These are phyloP conservation scores for Chrysina gloriosa DNA, from an alignment of 2,888 invertebrate species.

Conservation along the genomic window DNA sequence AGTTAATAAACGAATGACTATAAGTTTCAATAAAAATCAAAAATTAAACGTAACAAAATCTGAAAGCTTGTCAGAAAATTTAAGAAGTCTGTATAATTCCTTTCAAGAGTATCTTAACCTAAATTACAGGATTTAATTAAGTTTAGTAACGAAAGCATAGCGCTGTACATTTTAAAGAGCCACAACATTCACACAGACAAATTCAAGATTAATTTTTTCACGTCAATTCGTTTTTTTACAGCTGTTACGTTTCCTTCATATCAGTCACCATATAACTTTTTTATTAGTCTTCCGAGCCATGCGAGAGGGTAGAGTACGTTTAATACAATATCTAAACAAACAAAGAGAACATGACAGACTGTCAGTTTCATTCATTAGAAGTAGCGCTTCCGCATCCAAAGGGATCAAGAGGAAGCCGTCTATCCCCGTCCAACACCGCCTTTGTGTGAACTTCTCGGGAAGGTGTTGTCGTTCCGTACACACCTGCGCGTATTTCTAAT, in stretches of 20 bases:
- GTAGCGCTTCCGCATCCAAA: constrained; percentile 28
- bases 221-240: not conserved
- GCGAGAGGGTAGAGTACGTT: not conserved
- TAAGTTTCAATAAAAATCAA: too few species aligned
- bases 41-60: too few species aligned
- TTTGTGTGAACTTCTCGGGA: constrained; percentile 23
- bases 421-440: constrained; percentile 5
- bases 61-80: too few species aligned
- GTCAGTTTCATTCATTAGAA: constrained; percentile 31
- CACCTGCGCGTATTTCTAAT: constrained; percentile 27
- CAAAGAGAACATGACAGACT: constrained; percentile 26
- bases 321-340: constrained; percentile 30
- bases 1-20: too few species aligned
- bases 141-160: too few species aligned
- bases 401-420: constrained; percentile 32
- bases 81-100: too few species aligned
- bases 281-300: not conserved
- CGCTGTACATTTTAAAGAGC: too few species aligned
- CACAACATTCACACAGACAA: too few species aligned
- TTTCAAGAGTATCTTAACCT: too few species aligned
- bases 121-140: too few species aligned
- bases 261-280: not conserved
- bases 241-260: not conserved
- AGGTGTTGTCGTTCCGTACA: constrained; percentile 34
- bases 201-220: not conserved